These are phyloP conservation scores for Phymatocera aterrima DNA, from an alignment of 2,888 invertebrate species.

Conservation along the genomic window DNA sequence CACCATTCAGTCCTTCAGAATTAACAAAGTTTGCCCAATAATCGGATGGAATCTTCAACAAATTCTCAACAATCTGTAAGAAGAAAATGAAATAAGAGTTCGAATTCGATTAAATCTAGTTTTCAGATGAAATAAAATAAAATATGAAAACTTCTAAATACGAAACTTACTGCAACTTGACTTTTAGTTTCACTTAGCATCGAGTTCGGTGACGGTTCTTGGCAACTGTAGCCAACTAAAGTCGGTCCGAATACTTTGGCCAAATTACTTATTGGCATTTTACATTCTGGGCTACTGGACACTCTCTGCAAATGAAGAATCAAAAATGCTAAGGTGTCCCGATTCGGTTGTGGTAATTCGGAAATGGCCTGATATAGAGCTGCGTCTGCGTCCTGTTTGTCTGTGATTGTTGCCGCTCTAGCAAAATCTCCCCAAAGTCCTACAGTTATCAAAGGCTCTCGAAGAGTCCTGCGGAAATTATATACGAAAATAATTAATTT, in stretches of 20 bases:
- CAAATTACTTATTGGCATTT: slow-evolving; percentile 94
- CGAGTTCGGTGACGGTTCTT: slow-evolving; percentile 83
- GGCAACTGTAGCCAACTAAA: slow-evolving; percentile 90
- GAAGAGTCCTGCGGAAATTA: slow-evolving; percentile 77
- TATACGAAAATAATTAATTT: background rate
- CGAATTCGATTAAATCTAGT: slow-evolving; percentile 1
- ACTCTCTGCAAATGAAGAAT: slow-evolving; percentile 94
- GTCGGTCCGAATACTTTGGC: slow-evolving; percentile 96
- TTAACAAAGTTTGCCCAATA: slow-evolving; percentile 87
- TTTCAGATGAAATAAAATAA: slow-evolving; percentile 35
- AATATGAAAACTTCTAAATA: slow-evolving; percentile 19
- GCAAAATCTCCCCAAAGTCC: slow-evolving; percentile 90
- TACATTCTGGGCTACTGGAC: slow-evolving; percentile 87
- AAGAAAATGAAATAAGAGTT: slow-evolving; percentile 18
- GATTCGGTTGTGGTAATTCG: slow-evolving; percentile 92
- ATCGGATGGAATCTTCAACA: slow-evolving; percentile 83
- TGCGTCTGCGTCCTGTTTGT: slow-evolving; percentile 79
- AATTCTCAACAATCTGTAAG: slow-evolving; percentile 81
- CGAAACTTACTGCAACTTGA: slow-evolving; percentile 81
- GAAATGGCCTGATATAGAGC: slow-evolving; percentile 86
- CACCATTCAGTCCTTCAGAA: slow-evolving; percentile 67
- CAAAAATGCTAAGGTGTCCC: slow-evolving; percentile 95
- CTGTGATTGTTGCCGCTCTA: slow-evolving; percentile 79
- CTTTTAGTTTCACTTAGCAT: slow-evolving; percentile 88
- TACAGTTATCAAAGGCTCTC: slow-evolving; percentile 92